Base-by-base conservation (phyloP, 2,113 vertebrate genomes). In the Dunckerocampus dactyliophorus region DNA sequence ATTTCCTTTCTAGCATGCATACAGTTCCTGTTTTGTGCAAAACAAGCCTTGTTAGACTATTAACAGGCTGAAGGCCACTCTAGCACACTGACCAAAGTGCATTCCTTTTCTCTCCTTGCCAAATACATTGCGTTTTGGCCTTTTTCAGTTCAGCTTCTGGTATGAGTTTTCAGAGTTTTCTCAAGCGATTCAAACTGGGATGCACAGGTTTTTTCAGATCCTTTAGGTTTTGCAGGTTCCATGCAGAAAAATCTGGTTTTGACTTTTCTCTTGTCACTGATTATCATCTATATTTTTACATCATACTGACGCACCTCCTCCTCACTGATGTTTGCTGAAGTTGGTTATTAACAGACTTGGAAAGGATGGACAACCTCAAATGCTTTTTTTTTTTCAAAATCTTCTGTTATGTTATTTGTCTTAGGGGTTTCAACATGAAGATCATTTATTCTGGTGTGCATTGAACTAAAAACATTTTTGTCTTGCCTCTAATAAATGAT, bases 111-210 rank as follows among this genome's bases (percentile, higher is more conserved):
- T 76, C 16, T 93, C 90, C 69, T 89, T 93, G 28, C 96, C 95
- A 48, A 88, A 95, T 3, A 98, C 85, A 62, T 97, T 77, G 62
- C 92, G 85, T 28, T 64, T 87, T 91, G 43, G 94, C 91, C 21
- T 95, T 90, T 0, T 42, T 37, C 21, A 95, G 86, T 1, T 95
- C 91, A 2, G 50, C 69, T 1, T 87, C 75, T 0, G 93, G 93
- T 12, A 98, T 94, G 71, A 6, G 71, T 64, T 74, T 94, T 92
- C 86, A 97, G 66, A 42, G 78, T 88, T n/a, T n/a, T n/a, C n/a
- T n/a, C n/a, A n/a, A n/a, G n/a, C n/a, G 93, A 95, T 43, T 84
- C 79, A 69, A 94, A 82, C 1, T 63, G 66, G 0, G 80, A 37
- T 0, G 22, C 79, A 0, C 90, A 90, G 94, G 95, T 95, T 7